Percentiles rank a stretch among this genome's conserved stretches.
These are phyloP conservation scores for Trachurus trachurus DNA, from an alignment of 2,797 vertebrate species.

Conservation along the genomic window DNA sequence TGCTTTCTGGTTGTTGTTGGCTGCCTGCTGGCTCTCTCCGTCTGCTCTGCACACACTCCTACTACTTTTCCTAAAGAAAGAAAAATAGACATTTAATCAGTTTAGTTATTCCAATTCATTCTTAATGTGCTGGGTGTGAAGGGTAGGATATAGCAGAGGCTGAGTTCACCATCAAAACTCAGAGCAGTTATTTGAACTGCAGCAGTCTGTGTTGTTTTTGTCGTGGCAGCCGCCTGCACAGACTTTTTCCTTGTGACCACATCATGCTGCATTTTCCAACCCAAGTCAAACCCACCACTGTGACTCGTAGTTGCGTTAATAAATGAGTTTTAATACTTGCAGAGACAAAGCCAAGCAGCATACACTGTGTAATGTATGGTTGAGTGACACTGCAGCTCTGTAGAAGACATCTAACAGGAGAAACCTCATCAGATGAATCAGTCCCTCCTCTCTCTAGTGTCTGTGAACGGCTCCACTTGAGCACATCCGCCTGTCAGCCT, in stretches of 20 bases:
- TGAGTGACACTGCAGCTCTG: no score
- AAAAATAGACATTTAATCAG: no score
- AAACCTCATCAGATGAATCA: not conserved
- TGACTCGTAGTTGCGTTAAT: no score
- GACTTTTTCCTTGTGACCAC: not conserved
- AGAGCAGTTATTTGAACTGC: not conserved
- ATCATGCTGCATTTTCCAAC: conserved; percentile 7
- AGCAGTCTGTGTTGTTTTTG: not conserved
- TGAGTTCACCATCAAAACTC: not conserved
- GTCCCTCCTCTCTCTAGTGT: not conserved
- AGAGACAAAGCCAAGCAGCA: no score
- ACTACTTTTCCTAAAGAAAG: no score
- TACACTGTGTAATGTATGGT: not conserved
- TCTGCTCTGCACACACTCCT: no score
- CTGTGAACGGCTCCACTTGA: not conserved
- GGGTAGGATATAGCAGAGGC: no score
- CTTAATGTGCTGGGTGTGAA: not conserved
- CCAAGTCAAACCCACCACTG: not conserved
- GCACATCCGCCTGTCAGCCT: not conserved
- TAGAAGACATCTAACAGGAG: not conserved
- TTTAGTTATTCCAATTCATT: not conserved
- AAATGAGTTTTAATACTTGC: not conserved
- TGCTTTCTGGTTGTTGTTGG: no score
- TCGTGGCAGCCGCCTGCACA: not conserved
- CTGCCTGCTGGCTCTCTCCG: no score